Base-by-base conservation (phyloP, 2,113 vertebrate genomes). In the Dascyllus trimaculatus region DNA sequence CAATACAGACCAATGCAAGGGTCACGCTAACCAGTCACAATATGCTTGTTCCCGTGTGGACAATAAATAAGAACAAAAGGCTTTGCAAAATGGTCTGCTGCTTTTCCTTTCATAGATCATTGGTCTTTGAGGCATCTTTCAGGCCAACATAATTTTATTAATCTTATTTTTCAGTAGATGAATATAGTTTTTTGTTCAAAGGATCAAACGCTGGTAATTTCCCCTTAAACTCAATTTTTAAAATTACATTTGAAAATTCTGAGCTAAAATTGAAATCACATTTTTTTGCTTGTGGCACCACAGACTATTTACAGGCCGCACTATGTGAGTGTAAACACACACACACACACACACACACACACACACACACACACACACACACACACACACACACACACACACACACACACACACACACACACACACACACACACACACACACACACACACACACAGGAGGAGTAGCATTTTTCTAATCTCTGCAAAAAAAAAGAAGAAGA, bases 401-500 rank as follows among this genome's bases (percentile, higher is more conserved):
- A 35, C 48, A 64, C 24, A 38, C 1, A 35, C 32, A 35, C 22
- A 35, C 48, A 64, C 24, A 38, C 1, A 35, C 32, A 35, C 22
- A 35, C 48, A 64, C 24, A 38, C 1, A 35, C 32, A 35, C 22
- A 35, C 48, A 64, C 24, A 38, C 1, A 35, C 32, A 35, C 35
- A 61, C 53, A 74, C 45, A 35, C 22, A 35, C 48, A 64, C 24
- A 38, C 1, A 35, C 32, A 35, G 32, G 9, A 35, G n/a, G 70
- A 58, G 49, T 53, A 66, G 64, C 43, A 38, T 63, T 80, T 67
- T 84, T 83, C 71, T 69, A 75, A 73, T 81, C 52, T 75, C 62
- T 68, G 52, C 66, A 78, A 52, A 69, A 83, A 82, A 49, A 81
- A 68, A 57, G 4, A 70, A 7, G 6, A 35, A 35, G 5, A 35